A percentile compares a stretch with the other conserved stretches of the same genome.
phyloP scores from a whole-genome alignment of 2,113 vertebrate species.

The Neodontobutis hainanensis region DNA sequence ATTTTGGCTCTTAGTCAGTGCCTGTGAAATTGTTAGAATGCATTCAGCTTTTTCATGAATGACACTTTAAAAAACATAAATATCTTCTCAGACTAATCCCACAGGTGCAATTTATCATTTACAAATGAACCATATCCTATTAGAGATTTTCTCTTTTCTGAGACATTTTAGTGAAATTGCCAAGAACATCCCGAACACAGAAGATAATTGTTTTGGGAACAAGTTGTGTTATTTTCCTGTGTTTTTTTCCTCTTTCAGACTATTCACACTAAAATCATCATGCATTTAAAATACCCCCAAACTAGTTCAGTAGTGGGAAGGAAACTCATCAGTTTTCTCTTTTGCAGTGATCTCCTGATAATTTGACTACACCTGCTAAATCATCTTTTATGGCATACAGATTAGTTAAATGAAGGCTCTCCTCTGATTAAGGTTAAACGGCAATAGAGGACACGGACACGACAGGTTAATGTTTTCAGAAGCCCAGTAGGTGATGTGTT shows the following conservation, averaged over 20 bases:
- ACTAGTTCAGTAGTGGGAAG: background rate
- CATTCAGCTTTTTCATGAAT: background rate
- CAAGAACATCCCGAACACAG: slow-evolving; percentile 2
- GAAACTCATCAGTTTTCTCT: background rate
- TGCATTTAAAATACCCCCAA: background rate
- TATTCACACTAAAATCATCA: background rate
- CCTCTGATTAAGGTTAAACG: slow-evolving; percentile 25
- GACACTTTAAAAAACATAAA: background rate
- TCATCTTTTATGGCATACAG: slow-evolving; percentile 1
- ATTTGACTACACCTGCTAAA: background rate
- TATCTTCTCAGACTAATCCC: background rate
- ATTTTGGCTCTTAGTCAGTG: slow-evolving; percentile 8
- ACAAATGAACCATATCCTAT: background rate
- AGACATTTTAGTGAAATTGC: background rate
- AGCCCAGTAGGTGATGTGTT: slow-evolving; percentile 8
- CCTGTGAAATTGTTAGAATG: background rate
- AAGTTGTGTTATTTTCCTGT: background rate
- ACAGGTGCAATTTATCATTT: slow-evolving; percentile 1
- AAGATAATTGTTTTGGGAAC: background rate
- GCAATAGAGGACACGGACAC: background rate
- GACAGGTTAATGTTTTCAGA: slow-evolving; percentile 15
- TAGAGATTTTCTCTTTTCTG: background rate
- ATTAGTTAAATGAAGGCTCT: slow-evolving; percentile 28
- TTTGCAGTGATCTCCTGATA: background rate
- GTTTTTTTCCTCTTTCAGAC: background rate